Conservation (phyloP, 2,797 vertebrate species). For the Amphiprion clarkii region DNA sequence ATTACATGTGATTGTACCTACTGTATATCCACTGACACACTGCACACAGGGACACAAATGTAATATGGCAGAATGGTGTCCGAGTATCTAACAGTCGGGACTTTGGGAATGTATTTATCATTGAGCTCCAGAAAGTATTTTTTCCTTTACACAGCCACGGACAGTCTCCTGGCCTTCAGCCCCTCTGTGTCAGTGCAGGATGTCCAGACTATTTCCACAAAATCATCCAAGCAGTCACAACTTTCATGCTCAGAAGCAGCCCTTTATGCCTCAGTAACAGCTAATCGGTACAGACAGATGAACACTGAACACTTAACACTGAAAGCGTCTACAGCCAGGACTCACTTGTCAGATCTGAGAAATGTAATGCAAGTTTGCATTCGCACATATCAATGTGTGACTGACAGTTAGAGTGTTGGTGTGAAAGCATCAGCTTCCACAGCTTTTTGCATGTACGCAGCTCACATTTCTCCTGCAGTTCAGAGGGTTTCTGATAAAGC, state of each 20-base stretch:
- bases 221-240: slow-evolving; percentile 42
- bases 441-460: slow-evolving; percentile 19
- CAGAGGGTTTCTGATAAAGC: slow-evolving; percentile 56
- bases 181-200: slow-evolving; percentile 20
- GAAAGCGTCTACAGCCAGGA: slow-evolving; percentile 51
- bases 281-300: slow-evolving; percentile 49
- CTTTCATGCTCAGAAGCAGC: slow-evolving; percentile 58
- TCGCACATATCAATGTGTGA: slow-evolving; percentile 42
- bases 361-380: slow-evolving; percentile 47
- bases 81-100: slow-evolving; percentile 10
- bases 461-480: slow-evolving; percentile 30
- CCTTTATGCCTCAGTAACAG: slow-evolving; percentile 57
- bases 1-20: neutral
- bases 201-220: slow-evolving; percentile 43
- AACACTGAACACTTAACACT: slow-evolving; percentile 50
- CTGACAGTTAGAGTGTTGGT: slow-evolving; percentile 35
- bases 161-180: slow-evolving; percentile 36
- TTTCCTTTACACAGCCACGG: slow-evolving; percentile 29
- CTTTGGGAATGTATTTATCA: slow-evolving; percentile 9
- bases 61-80: slow-evolving; percentile 28
- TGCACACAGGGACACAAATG: slow-evolving; percentile 11
- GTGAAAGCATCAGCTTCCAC: slow-evolving; percentile 32
- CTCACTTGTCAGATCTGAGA: slow-evolving; percentile 51
- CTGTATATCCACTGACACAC: neutral
- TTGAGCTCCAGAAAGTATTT: slow-evolving; percentile 16